These are phyloP conservation scores for Zaprionus vittiger DNA, from an alignment of 1,140 invertebrate species.

Conservation along the genomic window DNA sequence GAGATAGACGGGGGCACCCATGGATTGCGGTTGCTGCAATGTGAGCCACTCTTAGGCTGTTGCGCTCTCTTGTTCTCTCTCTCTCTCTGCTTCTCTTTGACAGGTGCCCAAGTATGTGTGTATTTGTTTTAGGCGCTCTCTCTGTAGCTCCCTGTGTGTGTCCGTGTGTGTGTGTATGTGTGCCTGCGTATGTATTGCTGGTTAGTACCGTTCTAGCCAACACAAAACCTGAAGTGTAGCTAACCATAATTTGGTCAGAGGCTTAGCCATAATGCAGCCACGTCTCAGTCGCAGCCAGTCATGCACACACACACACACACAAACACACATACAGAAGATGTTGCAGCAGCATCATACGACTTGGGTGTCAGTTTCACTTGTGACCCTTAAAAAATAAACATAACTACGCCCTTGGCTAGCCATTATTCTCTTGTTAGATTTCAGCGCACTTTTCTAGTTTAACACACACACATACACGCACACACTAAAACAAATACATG, in stretches of 20 bases:
- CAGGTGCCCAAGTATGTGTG: conserved; percentile 50
- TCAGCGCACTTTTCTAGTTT: conserved; percentile 58
- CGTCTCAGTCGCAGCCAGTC: conserved; percentile 48
- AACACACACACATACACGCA: conserved; percentile 29
- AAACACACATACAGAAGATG: neutral
- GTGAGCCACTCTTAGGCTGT: conserved; percentile 61
- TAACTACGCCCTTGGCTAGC: conserved; percentile 65
- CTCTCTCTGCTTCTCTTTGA: conserved; percentile 24
- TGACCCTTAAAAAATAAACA: conserved; percentile 36
- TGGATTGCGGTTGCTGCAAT: conserved; percentile 52
- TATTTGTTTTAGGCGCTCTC: conserved; percentile 12
- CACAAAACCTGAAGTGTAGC: conserved; percentile 79
- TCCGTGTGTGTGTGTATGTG: conserved; percentile 28
- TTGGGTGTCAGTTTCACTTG: conserved; percentile 39
- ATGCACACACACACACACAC: conserved; percentile 20
- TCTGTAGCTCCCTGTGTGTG: conserved; percentile 8
- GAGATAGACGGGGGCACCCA: conserved; percentile 52
- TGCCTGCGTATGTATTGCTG: conserved; percentile 44
- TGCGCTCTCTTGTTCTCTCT: conserved; percentile 33
- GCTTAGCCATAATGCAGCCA: conserved; percentile 71
- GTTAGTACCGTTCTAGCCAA: conserved; percentile 80
- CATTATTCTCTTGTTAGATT: conserved; percentile 46
- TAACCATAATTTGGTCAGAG: conserved; percentile 69
- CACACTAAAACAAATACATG: conserved; percentile 34
- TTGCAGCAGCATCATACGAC: neutral